Percentiles rank a stretch among this genome's conserved stretches.
Evolutionary conservation across 1,140 invertebrate genomes (phyloP).

Genomic region (Nilaparvata lugens): DNA sequence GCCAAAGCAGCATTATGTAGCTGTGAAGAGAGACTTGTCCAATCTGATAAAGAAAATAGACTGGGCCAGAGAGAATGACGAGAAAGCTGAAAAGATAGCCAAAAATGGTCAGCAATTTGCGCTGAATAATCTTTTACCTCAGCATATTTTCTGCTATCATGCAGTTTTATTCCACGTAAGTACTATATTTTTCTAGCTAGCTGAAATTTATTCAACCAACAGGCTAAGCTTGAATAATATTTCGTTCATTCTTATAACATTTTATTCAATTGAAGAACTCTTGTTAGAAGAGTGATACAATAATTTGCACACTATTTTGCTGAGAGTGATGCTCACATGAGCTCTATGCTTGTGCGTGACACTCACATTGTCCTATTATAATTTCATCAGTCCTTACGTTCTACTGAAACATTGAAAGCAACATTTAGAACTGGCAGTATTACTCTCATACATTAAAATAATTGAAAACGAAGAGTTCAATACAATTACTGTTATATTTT

Average conservation of each 20-base stretch:
- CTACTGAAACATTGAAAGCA: no score
- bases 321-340: neutral
- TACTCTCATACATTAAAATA: no score
- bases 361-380: no score
- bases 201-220: neutral
- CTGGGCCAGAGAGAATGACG: conserved; percentile 74
- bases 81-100: conserved; percentile 58
- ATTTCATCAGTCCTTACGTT: no score
- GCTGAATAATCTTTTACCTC: conserved; percentile 68
- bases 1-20: conserved; percentile 74
- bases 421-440: no score
- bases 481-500: no score
- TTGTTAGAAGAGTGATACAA: neutral
- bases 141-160: conserved; percentile 87
- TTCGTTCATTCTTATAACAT: neutral
- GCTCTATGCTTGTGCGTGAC: no score
- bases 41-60: conserved; percentile 69
- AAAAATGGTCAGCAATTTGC: conserved; percentile 62
- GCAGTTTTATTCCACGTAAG: conserved; percentile 62
- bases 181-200: conserved; percentile 11
- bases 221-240: conserved; percentile 16
- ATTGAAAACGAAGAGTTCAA: no score
- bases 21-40: conserved; percentile 67
- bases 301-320: neutral
- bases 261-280: neutral